Conservation (phyloP, 2,113 vertebrate genomes). For the Poeciliopsis retropinna region DNA sequence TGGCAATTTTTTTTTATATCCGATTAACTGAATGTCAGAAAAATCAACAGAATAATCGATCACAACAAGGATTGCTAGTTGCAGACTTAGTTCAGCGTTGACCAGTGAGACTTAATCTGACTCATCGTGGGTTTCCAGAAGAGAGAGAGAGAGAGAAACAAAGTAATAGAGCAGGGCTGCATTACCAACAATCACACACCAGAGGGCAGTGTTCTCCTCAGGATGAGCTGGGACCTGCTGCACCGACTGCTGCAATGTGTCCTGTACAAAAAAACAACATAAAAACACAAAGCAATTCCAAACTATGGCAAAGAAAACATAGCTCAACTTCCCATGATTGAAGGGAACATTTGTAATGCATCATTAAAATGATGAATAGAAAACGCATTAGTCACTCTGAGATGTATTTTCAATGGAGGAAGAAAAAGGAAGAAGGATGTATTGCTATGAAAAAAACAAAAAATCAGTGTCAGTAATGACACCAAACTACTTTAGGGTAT, state of each 20-base stretch:
- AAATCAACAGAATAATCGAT: too few species aligned
- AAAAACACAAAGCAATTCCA: conserved; percentile 12
- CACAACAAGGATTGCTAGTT: not conserved
- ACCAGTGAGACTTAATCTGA: conserved; percentile 1
- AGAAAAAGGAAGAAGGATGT: not conserved
- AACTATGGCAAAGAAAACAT: conserved; percentile 1
- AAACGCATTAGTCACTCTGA: not conserved
- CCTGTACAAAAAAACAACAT: not conserved
- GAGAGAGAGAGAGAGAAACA: too few species aligned
- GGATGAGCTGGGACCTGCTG: conserved; percentile 39
- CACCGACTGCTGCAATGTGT: conserved; percentile 38
- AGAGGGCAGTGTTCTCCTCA: conserved; percentile 80
- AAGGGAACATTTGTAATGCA: not conserved
- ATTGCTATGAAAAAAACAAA: not conserved
- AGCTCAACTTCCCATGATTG: not conserved
- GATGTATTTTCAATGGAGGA: not conserved
- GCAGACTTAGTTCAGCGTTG: not conserved
- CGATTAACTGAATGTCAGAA: too few species aligned
- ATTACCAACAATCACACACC: conserved; percentile 55
- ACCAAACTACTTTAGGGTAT: conserved; percentile 1
- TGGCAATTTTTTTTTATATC: too few species aligned
- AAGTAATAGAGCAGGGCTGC: conserved; percentile 26
- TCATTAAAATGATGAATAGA: not conserved
- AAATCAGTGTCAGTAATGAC: not conserved
- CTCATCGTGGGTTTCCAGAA: conserved; percentile 39